Base-by-base conservation (phyloP, 2,888 invertebrate species). In the Osmoderma eremita region DNA sequence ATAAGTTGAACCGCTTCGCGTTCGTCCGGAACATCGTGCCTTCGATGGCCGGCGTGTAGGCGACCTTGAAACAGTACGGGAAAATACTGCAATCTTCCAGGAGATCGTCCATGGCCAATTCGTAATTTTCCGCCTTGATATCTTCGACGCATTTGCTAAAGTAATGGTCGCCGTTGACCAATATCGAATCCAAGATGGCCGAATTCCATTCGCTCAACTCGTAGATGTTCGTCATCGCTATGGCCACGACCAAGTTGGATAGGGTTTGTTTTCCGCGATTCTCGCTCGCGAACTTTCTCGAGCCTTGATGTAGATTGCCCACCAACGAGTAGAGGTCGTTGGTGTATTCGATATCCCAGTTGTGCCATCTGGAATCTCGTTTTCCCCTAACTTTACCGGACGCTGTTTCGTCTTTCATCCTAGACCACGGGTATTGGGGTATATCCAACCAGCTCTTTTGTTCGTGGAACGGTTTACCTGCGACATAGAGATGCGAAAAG, bases 271-370 rank as follows among this genome's bases (percentile, higher is more conserved):
- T 88, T 0, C 90, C 90, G 3, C 89, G 85, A 50, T 85, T 78
- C 1, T 76, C 74, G 12, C 79, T 77, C 0, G 83, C 80, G 76
- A 91, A 91, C 70, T 84, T 84, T 0, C 78, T 74, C 38, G 88
- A 87, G 61, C 83, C 79, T 2, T 90, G 89, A 80, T 90, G 89
- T 13, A 90, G 75, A 36, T 85, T 85, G 0, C 91, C 90, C 86
- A 89, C 88, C 0, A 92, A 79, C 0, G 91, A 90, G 82, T 84
- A 91, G 0, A 92, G 79, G 69, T 89, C 89, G 1, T 88, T 86
- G 1, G 87, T 85, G 71, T 89, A 88, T 76, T 91, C 91, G 1
- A 90, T 85, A 69, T 90, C 87, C 86, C 87, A 92, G 61, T 88
- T 84, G 74, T 88, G 88, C 89, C 89, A 90, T 77, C 84, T 74